Percentiles rank a stretch among this genome's conserved stretches.
These are phyloP conservation scores for Tachina lurida DNA, from an alignment of 2,888 invertebrate species.

Conservation along the genomic window DNA sequence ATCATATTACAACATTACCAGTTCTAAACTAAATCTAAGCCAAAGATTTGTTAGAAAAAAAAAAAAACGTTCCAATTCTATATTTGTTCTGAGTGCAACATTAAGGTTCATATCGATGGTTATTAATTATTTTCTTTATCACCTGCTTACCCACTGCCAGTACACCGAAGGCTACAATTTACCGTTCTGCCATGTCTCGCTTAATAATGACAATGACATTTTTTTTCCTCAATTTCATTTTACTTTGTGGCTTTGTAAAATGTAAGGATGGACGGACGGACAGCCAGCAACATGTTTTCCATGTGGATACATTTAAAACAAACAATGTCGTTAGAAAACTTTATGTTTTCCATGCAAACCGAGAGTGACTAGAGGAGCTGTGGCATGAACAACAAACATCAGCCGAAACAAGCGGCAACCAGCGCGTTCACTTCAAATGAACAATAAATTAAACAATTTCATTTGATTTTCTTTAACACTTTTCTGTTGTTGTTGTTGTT, in stretches of 20 bases:
- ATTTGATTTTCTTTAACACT: slow-evolving; percentile 48
- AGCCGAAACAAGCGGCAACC: slow-evolving; percentile 28
- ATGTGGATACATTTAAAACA: slow-evolving; percentile 43
- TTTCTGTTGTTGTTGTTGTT: slow-evolving; percentile 23
- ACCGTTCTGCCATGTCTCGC: slow-evolving; percentile 15
- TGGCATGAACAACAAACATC: not conserved
- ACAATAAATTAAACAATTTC: slow-evolving; percentile 62
- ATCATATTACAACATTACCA: too few relatives aligned
- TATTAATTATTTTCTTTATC: slow-evolving; percentile 69
- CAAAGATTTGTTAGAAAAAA: not conserved
- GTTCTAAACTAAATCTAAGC: too few relatives aligned
- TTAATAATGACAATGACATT: slow-evolving; percentile 44
- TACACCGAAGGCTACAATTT: slow-evolving; percentile 26
- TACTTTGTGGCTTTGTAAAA: slow-evolving; percentile 2
- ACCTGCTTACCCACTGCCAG: slow-evolving; percentile 42
- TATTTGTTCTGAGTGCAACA: not conserved
- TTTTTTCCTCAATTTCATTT: slow-evolving; percentile 20
- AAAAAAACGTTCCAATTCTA: slow-evolving; percentile 8
- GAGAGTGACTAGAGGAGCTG: not conserved
- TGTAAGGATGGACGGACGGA: not conserved
- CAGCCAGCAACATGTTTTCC: slow-evolving; percentile 34
- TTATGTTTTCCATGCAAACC: slow-evolving; percentile 10
- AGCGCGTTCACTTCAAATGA: slow-evolving; percentile 23
- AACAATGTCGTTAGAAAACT: slow-evolving; percentile 45
- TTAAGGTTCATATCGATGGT: slow-evolving; percentile 53